Evolutionary conservation across 2,797 vertebrate genomes (phyloP), one percentile per base, ranked within the genome.

Genomic region (Agapornis canus): DNA sequence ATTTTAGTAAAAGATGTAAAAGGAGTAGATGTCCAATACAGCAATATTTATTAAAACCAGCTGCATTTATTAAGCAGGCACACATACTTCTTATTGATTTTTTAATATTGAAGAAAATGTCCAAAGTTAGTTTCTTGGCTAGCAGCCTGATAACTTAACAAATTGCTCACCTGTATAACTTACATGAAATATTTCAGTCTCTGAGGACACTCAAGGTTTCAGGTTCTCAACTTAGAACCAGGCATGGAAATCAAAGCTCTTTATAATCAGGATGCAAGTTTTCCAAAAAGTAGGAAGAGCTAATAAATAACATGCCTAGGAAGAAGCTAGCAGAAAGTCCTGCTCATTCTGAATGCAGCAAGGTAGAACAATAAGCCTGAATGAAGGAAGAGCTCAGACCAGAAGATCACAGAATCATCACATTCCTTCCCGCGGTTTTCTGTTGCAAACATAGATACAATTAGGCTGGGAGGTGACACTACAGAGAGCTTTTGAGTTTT

Each of bases 351-450:
- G 48, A 63, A 92, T 82, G 89, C 85, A 89, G 47, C n/a, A 80
- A 96, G 65, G 79, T 84, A 87, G 29, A 89, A 84, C 57, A 56
- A 29, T 13, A 56, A 91, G 84, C 43, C 11, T 82, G 82, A 96
- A 89, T 59, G 27, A 66, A 93, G 87, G 60, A 96, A 96, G 95
- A 94, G 54, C 95, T 94, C 76, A 95, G 64, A 87, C 79, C 70
- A 65, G 27, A 93, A 87, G 80, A 88, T 71, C 86, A 85, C 21
- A 51, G 51, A 90, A 95, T 87, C 61, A 94, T 52, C 73, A 61
- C 40, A 88, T 93, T 76, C 47, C 31, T 83, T 82, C 73, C 43
- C 22, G 81, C 1, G 57, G 52, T 35, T 95, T 95, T 90, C 84
- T 78, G 64, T 51, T 12, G 42, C 85, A 76, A 91, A 94, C 66